Conservation (phyloP, 2,888 invertebrate species). For the Drosophila mettleri region DNA sequence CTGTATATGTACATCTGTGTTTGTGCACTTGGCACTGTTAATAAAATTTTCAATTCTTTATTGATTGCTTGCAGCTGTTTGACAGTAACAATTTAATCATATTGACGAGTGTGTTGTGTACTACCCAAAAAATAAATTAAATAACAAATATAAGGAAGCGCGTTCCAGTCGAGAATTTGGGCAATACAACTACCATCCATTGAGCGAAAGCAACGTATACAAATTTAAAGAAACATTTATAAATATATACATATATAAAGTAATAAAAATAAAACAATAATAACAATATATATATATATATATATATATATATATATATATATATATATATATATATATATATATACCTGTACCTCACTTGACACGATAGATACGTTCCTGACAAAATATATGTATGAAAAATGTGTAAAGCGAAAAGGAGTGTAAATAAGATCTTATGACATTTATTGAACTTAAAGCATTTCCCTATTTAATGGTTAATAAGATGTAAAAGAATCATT, state of each 20-base stretch:
- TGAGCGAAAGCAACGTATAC: slow-evolving; percentile 18
- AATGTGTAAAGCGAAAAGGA: too few species aligned
- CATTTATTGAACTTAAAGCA: too few species aligned
- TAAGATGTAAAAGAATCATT: too few species aligned
- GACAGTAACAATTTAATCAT: slow-evolving; percentile 49
- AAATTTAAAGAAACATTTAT: slow-evolving; percentile 2
- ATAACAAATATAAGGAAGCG: too few species aligned
- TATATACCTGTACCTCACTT: too few species aligned
- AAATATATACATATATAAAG: slow-evolving; percentile 3
- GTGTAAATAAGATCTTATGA: too few species aligned
- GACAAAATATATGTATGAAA: too few species aligned
- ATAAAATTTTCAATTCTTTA: slow-evolving; percentile 21
- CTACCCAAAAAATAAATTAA: slow-evolving; percentile 37
- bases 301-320: not conserved
- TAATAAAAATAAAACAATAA: slow-evolving; percentile 19
- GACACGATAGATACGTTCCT: too few species aligned
- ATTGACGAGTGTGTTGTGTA: slow-evolving; percentile 56
- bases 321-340: not conserved
- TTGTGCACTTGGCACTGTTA: slow-evolving; percentile 24
- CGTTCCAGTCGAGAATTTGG: slow-evolving; percentile 29
- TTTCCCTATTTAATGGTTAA: too few species aligned
- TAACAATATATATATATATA: not conserved
- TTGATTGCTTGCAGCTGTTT: slow-evolving; percentile 52
- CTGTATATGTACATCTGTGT: not conserved
- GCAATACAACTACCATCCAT: slow-evolving; percentile 13